phyloP scores from a whole-genome alignment of 2,113 vertebrate species.

The Cochlearius cochlearius region DNA sequence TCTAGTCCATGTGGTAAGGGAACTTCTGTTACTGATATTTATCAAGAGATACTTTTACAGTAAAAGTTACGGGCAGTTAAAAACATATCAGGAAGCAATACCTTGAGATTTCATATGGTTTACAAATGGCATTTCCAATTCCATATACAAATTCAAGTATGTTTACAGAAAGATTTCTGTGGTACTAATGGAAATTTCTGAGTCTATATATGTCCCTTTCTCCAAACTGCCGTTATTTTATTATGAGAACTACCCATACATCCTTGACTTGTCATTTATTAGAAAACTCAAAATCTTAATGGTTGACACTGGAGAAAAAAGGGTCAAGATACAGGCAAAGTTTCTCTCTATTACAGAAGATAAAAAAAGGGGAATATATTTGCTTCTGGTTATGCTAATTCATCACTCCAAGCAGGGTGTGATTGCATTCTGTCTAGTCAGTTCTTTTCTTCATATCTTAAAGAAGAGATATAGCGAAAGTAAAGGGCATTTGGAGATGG shows the following conservation, averaged over 20 bases:
- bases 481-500: slow-evolving; percentile 15
- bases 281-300: not conserved
- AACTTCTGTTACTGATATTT: not conserved
- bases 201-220: not conserved
- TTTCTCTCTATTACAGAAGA: not conserved
- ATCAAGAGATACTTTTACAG: not conserved
- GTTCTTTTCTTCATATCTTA: not conserved
- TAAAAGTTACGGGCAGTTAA: not conserved
- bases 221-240: not conserved
- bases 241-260: not conserved
- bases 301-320: not conserved
- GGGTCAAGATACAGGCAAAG: not conserved
- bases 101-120: not conserved
- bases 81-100: not conserved
- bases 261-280: not conserved
- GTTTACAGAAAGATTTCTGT: not conserved
- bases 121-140: not conserved
- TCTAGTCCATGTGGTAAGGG: not conserved
- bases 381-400: slow-evolving; percentile 36
- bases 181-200: not conserved
- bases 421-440: slow-evolving; percentile 5
- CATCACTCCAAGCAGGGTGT: not conserved
- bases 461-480: not conserved
- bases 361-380: not conserved
- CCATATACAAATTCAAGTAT: not conserved